Conservation (phyloP, 2,113 vertebrate genomes). For the Anas platyrhynchos region DNA sequence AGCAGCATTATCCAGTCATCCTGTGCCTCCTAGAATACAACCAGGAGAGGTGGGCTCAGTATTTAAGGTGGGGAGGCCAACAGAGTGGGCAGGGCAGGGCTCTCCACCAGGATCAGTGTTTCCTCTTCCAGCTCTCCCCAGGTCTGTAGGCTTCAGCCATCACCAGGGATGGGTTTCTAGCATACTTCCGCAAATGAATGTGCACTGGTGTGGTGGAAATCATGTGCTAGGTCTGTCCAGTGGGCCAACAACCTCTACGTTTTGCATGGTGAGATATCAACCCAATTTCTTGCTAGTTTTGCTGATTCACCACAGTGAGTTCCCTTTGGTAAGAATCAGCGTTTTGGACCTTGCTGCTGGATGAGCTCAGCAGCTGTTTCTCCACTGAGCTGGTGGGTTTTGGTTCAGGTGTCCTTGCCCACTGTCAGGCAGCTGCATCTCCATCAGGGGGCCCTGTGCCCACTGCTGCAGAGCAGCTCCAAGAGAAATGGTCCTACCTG, state of each 20-base stretch:
- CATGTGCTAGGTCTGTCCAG: background rate
- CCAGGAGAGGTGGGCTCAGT: background rate
- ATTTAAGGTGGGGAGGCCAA: background rate
- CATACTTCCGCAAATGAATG: background rate
- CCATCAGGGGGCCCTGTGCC: background rate
- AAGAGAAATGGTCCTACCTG: background rate
- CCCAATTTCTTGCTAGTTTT: background rate
- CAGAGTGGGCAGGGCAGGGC: accelerated
- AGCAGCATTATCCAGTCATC: background rate
- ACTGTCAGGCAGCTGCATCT: background rate
- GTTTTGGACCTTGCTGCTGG: accelerated
- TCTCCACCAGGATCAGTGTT: background rate
- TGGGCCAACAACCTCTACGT: background rate
- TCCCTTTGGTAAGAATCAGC: accelerated
- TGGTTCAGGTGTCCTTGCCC: background rate
- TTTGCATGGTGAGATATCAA: background rate
- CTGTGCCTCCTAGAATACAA: background rate
- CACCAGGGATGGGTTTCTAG: background rate
- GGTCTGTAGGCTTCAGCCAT: background rate
- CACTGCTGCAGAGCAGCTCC: background rate
- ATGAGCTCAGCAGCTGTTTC: background rate
- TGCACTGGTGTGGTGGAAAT: background rate
- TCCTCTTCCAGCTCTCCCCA: background rate
- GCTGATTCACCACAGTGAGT: background rate
- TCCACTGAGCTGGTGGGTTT: background rate